A percentile compares a stretch with the other conserved stretches of the same genome.
Evolutionary conservation across 2,797 vertebrate genomes (phyloP).

Genomic region (Alectoris magna): DNA sequence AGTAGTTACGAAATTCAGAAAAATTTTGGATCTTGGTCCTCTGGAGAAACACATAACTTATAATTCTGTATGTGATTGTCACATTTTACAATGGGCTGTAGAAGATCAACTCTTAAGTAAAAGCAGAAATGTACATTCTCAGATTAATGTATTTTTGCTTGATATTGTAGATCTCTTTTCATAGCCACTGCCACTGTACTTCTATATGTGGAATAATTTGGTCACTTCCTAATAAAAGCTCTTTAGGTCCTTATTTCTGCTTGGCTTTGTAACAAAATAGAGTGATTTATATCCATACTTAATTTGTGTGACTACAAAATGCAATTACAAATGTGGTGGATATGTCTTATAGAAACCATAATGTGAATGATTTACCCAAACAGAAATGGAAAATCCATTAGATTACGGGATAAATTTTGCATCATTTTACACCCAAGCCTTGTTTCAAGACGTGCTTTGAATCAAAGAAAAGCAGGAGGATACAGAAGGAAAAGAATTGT

Average conservation of each 20-base stretch:
- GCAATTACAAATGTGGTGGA: not conserved
- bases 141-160: not conserved
- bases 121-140: not conserved
- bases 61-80: not conserved
- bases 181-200: not conserved
- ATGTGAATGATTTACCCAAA: not conserved
- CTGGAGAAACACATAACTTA: not conserved
- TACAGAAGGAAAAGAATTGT: not conserved
- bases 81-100: not conserved
- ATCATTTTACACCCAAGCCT: not conserved
- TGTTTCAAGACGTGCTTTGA: not conserved
- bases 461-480: not conserved
- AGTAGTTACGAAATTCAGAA: not conserved
- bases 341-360: not conserved
- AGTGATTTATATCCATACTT: not conserved
- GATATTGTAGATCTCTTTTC: not conserved
- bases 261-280: not conserved
- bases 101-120: not conserved
- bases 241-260: not conserved
- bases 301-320: not conserved
- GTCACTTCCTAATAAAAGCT: not conserved
- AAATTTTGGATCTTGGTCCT: not conserved
- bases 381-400: not conserved
- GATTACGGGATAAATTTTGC: not conserved
- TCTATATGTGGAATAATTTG: not conserved